phyloP scores from a whole-genome alignment of 1,140 invertebrate genomes.

The Galleria mellonella region DNA sequence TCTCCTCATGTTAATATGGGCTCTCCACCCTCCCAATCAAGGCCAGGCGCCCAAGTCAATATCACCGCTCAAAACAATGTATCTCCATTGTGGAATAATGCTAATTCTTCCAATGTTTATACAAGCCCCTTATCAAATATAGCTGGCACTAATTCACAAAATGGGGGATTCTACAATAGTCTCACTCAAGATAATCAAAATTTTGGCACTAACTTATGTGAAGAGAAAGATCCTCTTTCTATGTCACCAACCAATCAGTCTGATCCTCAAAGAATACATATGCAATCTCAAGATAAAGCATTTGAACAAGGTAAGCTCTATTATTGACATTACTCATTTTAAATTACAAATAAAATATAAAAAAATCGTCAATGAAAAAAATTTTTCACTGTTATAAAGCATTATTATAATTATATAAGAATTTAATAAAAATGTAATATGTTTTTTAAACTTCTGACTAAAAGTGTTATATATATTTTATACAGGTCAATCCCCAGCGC shows the following conservation, averaged over 20 bases:
- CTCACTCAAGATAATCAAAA: conserved; percentile 49
- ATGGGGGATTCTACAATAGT: conserved; percentile 69
- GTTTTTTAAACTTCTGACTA: too few relatives aligned
- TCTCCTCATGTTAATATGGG: conserved; percentile 71
- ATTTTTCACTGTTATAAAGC: too few relatives aligned
- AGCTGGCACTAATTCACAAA: conserved; percentile 71
- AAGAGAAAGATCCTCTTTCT: conserved; percentile 74
- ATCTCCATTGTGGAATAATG: conserved; percentile 71
- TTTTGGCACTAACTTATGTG: conserved; percentile 51
- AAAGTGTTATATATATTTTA: conserved; percentile 12
- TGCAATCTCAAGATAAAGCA: conserved; percentile 51
- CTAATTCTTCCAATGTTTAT: conserved; percentile 58
- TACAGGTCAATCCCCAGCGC: conserved; percentile 75
- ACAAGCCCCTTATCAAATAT: conserved; percentile 50
- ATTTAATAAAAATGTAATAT: too few relatives aligned
- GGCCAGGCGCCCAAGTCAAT: conserved; percentile 61
- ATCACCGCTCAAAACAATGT: conserved; percentile 75
- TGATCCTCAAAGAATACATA: conserved; percentile 68
- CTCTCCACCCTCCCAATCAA: conserved; percentile 66
- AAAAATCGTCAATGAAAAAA: too few relatives aligned
- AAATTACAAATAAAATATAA: too few relatives aligned
- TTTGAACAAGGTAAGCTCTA: conserved; percentile 54
- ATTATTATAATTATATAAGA: too few relatives aligned
- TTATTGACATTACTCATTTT: not conserved
- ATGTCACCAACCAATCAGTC: conserved; percentile 70